Evolutionary conservation across 2,888 invertebrate species (phyloP).

Genomic region (Papilio protenor): DNA sequence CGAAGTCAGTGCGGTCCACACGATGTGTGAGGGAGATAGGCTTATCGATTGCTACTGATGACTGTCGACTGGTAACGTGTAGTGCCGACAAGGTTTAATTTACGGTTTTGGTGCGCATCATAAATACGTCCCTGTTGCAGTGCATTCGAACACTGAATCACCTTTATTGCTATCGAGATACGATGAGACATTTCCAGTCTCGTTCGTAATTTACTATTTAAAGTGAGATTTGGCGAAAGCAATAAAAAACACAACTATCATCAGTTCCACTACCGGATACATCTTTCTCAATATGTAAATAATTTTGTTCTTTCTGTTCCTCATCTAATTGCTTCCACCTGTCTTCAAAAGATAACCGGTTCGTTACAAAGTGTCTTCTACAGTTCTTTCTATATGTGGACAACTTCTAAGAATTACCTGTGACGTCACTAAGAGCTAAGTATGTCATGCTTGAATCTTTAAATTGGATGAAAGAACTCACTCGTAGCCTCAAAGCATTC

Average conservation of each 20-base stretch:
- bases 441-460: not conserved
- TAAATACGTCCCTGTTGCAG: conserved; percentile 39
- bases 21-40: conserved; percentile 69
- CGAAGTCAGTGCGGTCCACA: conserved; percentile 63
- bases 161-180: conserved; percentile 52
- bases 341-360: not conserved
- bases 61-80: conserved; percentile 69
- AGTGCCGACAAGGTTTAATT: conserved; percentile 55
- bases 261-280: not conserved
- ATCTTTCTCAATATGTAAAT: not conserved
- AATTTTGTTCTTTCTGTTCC: not conserved
- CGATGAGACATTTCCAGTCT: conserved; percentile 48
- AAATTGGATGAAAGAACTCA: not conserved
- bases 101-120: conserved; percentile 49
- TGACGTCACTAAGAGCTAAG: not conserved
- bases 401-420: not conserved
- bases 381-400: not conserved
- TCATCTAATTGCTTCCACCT: not conserved
- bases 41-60: conserved; percentile 78
- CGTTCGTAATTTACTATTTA: conserved; percentile 34
- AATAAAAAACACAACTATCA: not conserved
- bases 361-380: not conserved
- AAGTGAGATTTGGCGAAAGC: not conserved
- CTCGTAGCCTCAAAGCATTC: not conserved
- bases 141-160: conserved; percentile 48